Evolutionary conservation across 2,888 invertebrate species (phyloP).

Genomic region (Endotricha flammealis): DNA sequence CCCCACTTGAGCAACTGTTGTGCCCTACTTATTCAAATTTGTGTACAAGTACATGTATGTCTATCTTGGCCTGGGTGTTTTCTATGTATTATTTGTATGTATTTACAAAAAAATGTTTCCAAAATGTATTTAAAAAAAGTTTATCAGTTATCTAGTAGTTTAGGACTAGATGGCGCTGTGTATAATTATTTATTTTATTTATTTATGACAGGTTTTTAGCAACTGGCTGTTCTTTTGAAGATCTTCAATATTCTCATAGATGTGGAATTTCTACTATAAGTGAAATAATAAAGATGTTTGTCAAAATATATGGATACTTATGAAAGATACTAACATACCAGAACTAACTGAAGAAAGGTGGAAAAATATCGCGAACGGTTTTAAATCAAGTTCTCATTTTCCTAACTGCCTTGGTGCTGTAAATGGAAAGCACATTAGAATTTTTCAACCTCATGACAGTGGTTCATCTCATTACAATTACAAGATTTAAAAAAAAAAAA

Average conservation of each 20-base stretch:
- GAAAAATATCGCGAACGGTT: constrained; percentile 23
- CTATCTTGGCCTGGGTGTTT: too few relatives aligned
- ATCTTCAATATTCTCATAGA: constrained; percentile 25
- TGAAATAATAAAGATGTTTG: constrained; percentile 23
- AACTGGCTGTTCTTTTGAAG: constrained; percentile 23
- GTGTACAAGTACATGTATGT: too few relatives aligned
- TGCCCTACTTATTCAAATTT: too few relatives aligned
- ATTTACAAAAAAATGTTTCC: too few relatives aligned
- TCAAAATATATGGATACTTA: constrained; percentile 22
- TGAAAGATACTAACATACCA: constrained; percentile 20
- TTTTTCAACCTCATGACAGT: constrained; percentile 11
- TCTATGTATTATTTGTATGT: too few relatives aligned
- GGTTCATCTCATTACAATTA: constrained; percentile 3
- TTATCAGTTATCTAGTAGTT: too few relatives aligned
- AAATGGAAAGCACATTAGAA: constrained; percentile 19
- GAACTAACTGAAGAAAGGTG: constrained; percentile 6
- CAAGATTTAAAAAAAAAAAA: constrained; percentile 1
- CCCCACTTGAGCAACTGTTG: too few relatives aligned
- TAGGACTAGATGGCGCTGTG: too few relatives aligned
- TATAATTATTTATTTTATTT: too few relatives aligned
- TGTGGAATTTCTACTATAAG: constrained; percentile 27
- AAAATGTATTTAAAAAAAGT: too few relatives aligned
- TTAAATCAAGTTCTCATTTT: constrained; percentile 21
- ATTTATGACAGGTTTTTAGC: constrained; percentile 22
- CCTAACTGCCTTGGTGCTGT: constrained; percentile 21